Percentiles rank a stretch among this genome's conserved stretches.
These are phyloP conservation scores for Dendrocopos noguchii DNA, from an alignment of 2,113 vertebrate species.

Conservation along the genomic window DNA sequence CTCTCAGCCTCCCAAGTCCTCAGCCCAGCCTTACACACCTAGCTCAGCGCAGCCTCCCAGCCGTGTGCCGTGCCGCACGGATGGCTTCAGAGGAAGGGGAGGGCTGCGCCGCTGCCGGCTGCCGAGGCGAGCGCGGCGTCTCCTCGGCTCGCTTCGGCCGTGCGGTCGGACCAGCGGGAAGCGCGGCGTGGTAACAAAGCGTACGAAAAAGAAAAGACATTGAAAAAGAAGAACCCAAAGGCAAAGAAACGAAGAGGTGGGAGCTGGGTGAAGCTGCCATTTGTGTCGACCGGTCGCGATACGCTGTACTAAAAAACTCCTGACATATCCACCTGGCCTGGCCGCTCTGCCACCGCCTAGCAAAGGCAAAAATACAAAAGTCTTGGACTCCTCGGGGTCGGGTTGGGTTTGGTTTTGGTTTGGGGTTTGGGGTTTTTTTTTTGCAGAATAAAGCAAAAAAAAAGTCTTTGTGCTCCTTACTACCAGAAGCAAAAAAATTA, in stretches of 20 bases:
- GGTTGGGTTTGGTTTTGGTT: constrained; percentile 69
- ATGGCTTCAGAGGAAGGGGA: constrained; percentile 55
- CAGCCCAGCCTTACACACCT: constrained; percentile 62
- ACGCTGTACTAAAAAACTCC: constrained; percentile 84
- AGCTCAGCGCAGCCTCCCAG: constrained; percentile 80
- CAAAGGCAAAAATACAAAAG: constrained; percentile 87
- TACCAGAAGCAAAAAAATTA: constrained; percentile 80
- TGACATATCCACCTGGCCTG: constrained; percentile 79
- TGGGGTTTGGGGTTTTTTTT: constrained; percentile 47
- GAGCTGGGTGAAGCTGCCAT: constrained; percentile 84
- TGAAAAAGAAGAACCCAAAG: not conserved
- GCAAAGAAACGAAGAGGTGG: constrained; percentile 43
- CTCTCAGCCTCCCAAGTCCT: constrained; percentile 61
- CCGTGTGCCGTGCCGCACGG: constrained; percentile 67
- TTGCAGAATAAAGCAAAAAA: constrained; percentile 90
- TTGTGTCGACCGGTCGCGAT: constrained; percentile 82
- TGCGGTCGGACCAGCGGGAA: constrained; percentile 81
- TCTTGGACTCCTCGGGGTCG: constrained; percentile 67
- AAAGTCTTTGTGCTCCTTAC: constrained; percentile 86
- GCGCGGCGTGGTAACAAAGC: constrained; percentile 81
- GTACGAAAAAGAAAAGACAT: not conserved
- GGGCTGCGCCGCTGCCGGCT: constrained; percentile 52
- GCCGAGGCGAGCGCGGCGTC: constrained; percentile 60
- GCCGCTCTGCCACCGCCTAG: constrained; percentile 81
- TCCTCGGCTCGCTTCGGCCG: constrained; percentile 71